Percentiles rank a stretch among this genome's conserved stretches.
These are phyloP conservation scores for Brachypodius melanocephalos DNA, from an alignment of 2,113 vertebrate genomes.

Conservation along the genomic window DNA sequence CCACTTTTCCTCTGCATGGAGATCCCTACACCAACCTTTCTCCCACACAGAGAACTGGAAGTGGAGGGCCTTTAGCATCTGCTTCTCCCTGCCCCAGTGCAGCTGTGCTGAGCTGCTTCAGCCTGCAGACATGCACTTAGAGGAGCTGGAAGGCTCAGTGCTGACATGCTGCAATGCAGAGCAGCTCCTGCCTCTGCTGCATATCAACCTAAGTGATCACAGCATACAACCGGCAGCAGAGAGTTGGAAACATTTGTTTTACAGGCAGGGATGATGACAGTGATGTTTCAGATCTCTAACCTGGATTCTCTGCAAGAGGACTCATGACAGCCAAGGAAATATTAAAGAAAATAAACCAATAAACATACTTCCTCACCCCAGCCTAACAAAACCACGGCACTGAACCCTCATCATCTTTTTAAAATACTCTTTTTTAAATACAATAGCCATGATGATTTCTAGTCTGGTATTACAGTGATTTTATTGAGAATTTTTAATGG, in stretches of 20 bases:
- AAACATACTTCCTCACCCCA: background rate
- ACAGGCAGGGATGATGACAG: background rate
- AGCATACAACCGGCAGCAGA: background rate
- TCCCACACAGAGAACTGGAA: background rate
- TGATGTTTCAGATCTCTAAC: background rate
- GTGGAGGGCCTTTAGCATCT: background rate
- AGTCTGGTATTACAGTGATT: background rate
- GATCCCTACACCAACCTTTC: background rate
- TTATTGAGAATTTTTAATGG: background rate
- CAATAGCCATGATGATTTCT: background rate
- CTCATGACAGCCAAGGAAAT: background rate
- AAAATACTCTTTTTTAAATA: background rate
- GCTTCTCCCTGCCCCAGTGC: background rate
- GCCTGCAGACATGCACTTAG: background rate
- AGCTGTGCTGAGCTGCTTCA: background rate
- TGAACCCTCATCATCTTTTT: background rate
- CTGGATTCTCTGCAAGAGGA: background rate
- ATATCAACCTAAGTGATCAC: background rate
- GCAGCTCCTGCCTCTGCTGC: conserved; percentile 19
- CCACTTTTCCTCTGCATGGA: background rate
- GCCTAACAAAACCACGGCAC: background rate
- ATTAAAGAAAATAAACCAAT: background rate
- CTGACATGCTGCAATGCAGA: conserved; percentile 43
- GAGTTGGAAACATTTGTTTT: background rate
- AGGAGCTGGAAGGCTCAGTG: background rate